Evolutionary conservation across 2,113 vertebrate genomes (phyloP), one percentile per base, ranked within the genome.

Genomic region (Copsychus sechellarum): DNA sequence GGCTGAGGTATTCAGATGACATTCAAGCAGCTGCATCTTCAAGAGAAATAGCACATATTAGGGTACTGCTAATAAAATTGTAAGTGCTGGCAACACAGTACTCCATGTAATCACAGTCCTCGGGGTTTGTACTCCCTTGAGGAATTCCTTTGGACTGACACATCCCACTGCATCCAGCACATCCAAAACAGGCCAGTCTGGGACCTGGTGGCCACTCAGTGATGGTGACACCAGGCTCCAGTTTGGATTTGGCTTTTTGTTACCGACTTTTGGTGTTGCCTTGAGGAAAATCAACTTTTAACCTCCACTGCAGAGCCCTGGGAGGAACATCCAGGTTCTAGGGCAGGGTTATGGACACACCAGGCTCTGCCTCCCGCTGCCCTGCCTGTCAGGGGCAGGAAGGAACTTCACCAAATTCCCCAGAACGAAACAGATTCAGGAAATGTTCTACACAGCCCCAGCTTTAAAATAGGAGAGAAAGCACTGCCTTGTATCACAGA

Each of bases 1-100:
- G 91, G 90, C 93, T 95, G 95, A 97, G 94, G 90, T 95, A 95
- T 93, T 96, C 93, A 95, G 95, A 95, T 96, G 95, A 96, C 93
- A 97, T 96, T 95, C 94, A 93, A 72, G 88, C 95, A 97, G 93
- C 94, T 97, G 96, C 94, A 93, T 95, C 94, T 97, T 95, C 89
- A 95, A 85, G 87, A 88, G 93, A 96, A 97, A 93, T 29, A 61
- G 89, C 93, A 96, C 70, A 50, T 95, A 94, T 95, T 90, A 94
- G 77, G 93, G 62, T 82, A 76, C 72, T 91, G 93, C 93, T 95
- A 93, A 97, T 95, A 95, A 91, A 87, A 86, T 54, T 76, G 67
- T 61, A 47, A 97, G 84, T 24, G 10, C 87, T 90, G 94, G 93
- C 87, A 94, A 74, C 92, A 88, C 72, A 62, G 86, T 28, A 5